phyloP scores from a whole-genome alignment of 2,113 vertebrate species.

The Clarias macrocephalus region DNA sequence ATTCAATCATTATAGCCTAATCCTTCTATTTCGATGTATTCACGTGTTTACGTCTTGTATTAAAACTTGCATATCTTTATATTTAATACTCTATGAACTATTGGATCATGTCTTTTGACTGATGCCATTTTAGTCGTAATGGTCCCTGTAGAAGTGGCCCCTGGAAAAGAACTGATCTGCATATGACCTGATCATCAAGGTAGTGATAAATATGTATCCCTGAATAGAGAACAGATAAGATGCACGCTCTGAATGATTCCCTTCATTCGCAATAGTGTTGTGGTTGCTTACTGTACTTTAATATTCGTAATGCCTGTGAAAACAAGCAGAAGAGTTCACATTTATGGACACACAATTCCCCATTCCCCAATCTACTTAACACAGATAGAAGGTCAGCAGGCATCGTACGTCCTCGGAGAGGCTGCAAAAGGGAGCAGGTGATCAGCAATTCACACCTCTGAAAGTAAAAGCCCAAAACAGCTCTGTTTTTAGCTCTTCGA shows the following conservation, averaged over 20 bases:
- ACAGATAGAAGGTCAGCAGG: conserved; percentile 28
- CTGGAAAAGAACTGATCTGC: conserved; percentile 7
- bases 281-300: conserved; percentile 18
- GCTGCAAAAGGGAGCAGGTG: conserved; percentile 11
- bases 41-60: background rate
- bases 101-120: background rate
- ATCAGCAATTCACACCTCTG: conserved; percentile 11
- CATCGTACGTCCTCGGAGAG: conserved; percentile 6
- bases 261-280: conserved; percentile 5
- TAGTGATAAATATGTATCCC: conserved; percentile 13
- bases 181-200: conserved; percentile 20
- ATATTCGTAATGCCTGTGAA: conserved; percentile 6
- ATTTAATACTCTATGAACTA: background rate
- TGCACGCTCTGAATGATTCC: conserved; percentile 49
- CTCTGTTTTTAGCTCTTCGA: background rate
- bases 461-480: conserved; percentile 12
- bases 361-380: conserved; percentile 36
- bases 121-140: conserved; percentile 19
- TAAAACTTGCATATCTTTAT: background rate
- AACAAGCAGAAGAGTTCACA: conserved; percentile 27
- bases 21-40: background rate
- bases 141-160: background rate
- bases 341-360: conserved; percentile 40
- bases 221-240: conserved; percentile 52
- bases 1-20: background rate